Percentiles rank a stretch among this genome's conserved stretches.
Evolutionary conservation across 2,113 vertebrate genomes (phyloP).

Genomic region (Hippocampus abdominalis): DNA sequence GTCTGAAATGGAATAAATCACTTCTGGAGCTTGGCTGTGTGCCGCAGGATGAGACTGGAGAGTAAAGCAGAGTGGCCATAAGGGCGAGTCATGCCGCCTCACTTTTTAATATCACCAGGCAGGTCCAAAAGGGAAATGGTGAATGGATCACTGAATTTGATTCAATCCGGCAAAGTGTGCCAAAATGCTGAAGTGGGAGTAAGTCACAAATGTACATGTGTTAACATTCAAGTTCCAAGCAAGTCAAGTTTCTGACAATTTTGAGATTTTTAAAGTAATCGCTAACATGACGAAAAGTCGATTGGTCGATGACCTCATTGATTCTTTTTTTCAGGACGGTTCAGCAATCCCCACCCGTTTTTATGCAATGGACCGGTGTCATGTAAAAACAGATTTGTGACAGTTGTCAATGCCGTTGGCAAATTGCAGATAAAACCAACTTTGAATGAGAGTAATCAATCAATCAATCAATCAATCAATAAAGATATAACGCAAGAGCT

Average conservation of each 20-base stretch:
- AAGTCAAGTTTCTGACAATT: no score
- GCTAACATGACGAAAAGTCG: no score
- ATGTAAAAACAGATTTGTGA: no score
- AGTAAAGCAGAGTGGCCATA: slow-evolving; percentile 25
- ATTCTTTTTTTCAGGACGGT: neutral
- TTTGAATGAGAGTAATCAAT: no score
- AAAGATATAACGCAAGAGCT: no score
- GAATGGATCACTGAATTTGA: slow-evolving; percentile 5
- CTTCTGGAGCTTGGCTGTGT: slow-evolving; percentile 41
- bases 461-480: no score
- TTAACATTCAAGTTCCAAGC: neutral
- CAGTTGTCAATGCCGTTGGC: no score
- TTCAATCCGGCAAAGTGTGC: slow-evolving; percentile 17
- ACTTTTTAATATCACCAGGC: slow-evolving; percentile 45
- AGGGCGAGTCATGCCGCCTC: slow-evolving; percentile 39
- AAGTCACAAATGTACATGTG: neutral
- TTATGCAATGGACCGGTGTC: no score
- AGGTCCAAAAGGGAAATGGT: slow-evolving; percentile 28
- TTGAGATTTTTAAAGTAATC: neutral
- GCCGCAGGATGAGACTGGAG: slow-evolving; percentile 48
- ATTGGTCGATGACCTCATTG: neutral
- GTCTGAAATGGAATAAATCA: slow-evolving; percentile 46
- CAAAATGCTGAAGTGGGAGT: neutral
- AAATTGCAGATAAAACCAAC: no score
- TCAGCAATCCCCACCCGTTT: neutral